Conservation (phyloP, 1,140 invertebrate genomes). For the Drosophila nebulosa region DNA sequence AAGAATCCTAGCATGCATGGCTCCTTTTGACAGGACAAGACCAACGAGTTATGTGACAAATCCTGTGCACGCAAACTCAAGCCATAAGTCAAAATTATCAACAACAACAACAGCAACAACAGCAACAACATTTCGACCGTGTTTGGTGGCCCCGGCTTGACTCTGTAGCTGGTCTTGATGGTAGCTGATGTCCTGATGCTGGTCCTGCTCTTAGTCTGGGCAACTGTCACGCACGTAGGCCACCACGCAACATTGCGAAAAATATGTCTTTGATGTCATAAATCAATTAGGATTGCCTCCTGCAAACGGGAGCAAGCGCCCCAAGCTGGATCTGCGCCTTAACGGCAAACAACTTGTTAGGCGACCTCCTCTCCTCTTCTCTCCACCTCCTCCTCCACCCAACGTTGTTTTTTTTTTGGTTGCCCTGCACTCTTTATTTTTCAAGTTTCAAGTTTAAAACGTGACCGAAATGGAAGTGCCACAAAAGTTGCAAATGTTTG, state of each 20-base stretch:
- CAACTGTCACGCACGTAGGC: slow-evolving; percentile 79
- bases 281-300: slow-evolving; percentile 78
- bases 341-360: slow-evolving; percentile 68
- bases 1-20: slow-evolving; percentile 17
- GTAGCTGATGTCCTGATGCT: background rate
- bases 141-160: slow-evolving; percentile 20
- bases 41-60: slow-evolving; percentile 71
- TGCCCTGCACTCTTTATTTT: slow-evolving; percentile 9
- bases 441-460: slow-evolving; percentile 63
- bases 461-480: slow-evolving; percentile 48
- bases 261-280: slow-evolving; percentile 81
- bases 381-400: background rate
- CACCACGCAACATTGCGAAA: slow-evolving; percentile 81
- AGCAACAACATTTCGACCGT: slow-evolving; percentile 71
- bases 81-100: slow-evolving; percentile 81
- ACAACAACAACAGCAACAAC: slow-evolving; percentile 25
- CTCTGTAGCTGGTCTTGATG: slow-evolving; percentile 6
- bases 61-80: slow-evolving; percentile 61
- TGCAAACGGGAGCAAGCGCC: slow-evolving; percentile 2
- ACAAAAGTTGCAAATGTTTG: slow-evolving; percentile 17
- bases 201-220: slow-evolving; percentile 14
- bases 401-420: background rate
- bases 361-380: too few species aligned
- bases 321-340: slow-evolving; percentile 53
- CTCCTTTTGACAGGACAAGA: slow-evolving; percentile 29